These are phyloP conservation scores for Megalopta genalis DNA, from an alignment of 1,140 invertebrate species.

Conservation along the genomic window DNA sequence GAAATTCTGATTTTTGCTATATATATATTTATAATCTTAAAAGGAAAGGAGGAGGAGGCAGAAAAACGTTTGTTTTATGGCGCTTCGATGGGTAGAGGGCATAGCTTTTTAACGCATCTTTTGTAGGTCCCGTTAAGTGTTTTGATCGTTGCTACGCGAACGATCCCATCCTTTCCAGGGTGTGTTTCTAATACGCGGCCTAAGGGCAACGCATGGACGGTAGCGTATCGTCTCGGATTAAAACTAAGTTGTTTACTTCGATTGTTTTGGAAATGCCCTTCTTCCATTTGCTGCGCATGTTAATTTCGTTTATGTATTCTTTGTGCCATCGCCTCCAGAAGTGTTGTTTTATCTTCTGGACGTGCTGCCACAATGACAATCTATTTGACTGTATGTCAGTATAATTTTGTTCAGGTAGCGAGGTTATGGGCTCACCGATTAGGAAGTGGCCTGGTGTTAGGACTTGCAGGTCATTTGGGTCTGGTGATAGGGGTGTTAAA, in stretches of 20 bases:
- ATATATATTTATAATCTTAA: too few species aligned
- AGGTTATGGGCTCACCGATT: background rate
- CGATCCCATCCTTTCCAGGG: background rate
- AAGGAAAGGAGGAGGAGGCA: too few species aligned
- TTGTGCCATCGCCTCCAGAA: conserved; percentile 9
- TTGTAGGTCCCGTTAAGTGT: background rate
- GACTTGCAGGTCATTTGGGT: background rate
- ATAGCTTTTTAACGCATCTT: background rate
- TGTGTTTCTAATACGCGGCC: background rate
- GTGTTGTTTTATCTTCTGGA: background rate
- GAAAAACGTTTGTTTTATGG: too few species aligned
- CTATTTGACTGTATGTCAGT: background rate
- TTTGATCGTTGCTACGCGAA: background rate
- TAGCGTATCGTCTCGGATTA: background rate
- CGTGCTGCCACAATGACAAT: background rate
- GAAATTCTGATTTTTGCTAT: background rate
- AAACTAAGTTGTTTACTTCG: background rate
- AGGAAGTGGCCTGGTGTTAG: conserved; percentile 17
- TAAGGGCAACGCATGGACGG: background rate
- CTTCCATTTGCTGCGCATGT: background rate
- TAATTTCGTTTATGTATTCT: background rate
- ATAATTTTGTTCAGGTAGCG: background rate
- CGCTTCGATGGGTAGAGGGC: background rate
- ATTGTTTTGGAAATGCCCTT: background rate
- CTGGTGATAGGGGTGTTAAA: background rate